Percentiles rank a stretch among this genome's conserved stretches.
Evolutionary conservation across 92 coral and sea anemone genomes (phyloP).

Genomic region (Muricea muricata): DNA sequence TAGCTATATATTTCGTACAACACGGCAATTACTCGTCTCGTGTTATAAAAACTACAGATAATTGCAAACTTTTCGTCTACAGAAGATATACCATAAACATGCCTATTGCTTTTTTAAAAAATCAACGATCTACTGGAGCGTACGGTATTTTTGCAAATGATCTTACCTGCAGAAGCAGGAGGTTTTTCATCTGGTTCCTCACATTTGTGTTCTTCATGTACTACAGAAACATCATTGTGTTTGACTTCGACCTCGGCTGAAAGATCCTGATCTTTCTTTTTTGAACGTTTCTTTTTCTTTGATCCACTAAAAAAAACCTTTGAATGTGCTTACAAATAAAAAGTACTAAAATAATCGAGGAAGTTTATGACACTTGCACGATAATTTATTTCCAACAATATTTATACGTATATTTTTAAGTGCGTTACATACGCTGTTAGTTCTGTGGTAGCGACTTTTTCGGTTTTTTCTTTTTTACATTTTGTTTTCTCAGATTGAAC

Average conservation of each 20-base stretch:
- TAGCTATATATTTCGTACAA: too few species aligned
- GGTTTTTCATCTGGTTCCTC: slow-evolving; percentile 20
- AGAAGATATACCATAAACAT: too few species aligned
- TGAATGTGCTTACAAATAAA: not conserved
- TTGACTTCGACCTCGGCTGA: slow-evolving; percentile 2
- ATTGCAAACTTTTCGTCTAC: too few species aligned
- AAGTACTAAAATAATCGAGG: not conserved
- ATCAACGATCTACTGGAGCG: too few species aligned
- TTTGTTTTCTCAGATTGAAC: slow-evolving; percentile 46
- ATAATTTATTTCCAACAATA: too few species aligned
- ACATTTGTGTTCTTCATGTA: not conserved
- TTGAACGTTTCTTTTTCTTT: slow-evolving; percentile 47
- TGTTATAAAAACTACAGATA: too few species aligned
- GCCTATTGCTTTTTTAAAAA: too few species aligned
- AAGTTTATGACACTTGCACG: too few species aligned
- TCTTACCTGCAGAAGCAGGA: slow-evolving; percentile 10
- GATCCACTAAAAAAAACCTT: slow-evolving; percentile 14
- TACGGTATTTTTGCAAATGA: too few species aligned
- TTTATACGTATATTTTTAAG: too few species aligned
- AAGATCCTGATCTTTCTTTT: slow-evolving; percentile 11
- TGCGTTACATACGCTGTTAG: slow-evolving; percentile 6
- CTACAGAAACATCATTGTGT: slow-evolving; percentile 5
- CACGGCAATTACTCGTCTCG: too few species aligned
- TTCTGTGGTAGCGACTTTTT: slow-evolving; percentile 27
- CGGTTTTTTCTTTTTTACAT: slow-evolving; percentile 58